These are phyloP conservation scores for Mythimna loreyi DNA, from an alignment of 2,888 invertebrate species.

Conservation along the genomic window DNA sequence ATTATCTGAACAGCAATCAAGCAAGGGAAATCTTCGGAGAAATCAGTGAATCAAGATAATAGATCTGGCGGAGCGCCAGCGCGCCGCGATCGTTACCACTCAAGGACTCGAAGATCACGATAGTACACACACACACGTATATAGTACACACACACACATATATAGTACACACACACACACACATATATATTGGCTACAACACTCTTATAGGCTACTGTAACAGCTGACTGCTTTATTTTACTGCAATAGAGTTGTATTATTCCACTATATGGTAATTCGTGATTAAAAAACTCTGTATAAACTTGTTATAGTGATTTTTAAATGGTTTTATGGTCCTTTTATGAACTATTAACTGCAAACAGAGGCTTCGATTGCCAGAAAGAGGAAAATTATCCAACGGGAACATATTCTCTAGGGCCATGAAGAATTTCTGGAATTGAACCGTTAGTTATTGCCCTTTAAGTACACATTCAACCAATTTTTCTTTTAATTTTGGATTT, in stretches of 20 bases:
- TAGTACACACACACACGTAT: constrained; percentile 54
- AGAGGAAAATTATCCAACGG: background rate
- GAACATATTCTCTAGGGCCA: too few relatives aligned
- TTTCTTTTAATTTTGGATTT: too few relatives aligned
- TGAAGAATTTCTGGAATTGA: background rate
- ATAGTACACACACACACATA: constrained; percentile 53
- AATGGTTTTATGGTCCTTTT: background rate
- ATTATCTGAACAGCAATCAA: constrained; percentile 49
- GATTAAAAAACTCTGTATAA: background rate
- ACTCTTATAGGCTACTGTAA: constrained; percentile 48
- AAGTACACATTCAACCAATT: too few relatives aligned
- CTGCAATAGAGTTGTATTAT: constrained; percentile 41
- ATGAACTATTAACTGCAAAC: background rate
- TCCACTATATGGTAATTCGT: background rate
- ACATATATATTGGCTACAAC: constrained; percentile 42
- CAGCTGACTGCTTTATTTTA: constrained; percentile 70
- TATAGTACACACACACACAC: background rate
- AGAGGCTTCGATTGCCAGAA: background rate
- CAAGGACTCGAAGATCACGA: constrained; percentile 74
- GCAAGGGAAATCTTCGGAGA: constrained; percentile 57
- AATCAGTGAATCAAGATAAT: constrained; percentile 69
- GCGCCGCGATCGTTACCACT: constrained; percentile 73
- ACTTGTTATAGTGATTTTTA: background rate
- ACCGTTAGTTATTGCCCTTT: too few relatives aligned
- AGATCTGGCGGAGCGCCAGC: constrained; percentile 78